Percentiles rank a stretch among this genome's conserved stretches.
Conservation (phyloP, 2,888 invertebrate species). For the Tillus elongatus region DNA sequence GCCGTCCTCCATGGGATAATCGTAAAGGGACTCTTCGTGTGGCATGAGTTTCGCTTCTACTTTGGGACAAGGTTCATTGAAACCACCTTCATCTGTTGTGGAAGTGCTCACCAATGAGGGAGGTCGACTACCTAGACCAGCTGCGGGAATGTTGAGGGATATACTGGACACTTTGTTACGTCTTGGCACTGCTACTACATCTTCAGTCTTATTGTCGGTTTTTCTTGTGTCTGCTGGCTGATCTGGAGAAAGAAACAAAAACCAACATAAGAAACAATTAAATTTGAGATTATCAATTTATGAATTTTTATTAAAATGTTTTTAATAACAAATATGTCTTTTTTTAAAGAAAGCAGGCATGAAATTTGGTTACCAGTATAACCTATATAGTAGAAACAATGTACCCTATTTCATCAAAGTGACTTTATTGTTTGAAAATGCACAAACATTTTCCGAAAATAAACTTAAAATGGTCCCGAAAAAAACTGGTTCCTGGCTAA, state of each 20-base stretch:
- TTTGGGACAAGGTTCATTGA: constrained; percentile 63
- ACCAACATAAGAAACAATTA: too few species aligned
- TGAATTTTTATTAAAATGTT: too few species aligned
- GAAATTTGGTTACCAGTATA: too few species aligned
- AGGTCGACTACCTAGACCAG: constrained; percentile 53
- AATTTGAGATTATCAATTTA: too few species aligned
- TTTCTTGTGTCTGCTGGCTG: constrained; percentile 27
- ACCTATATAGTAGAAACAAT: too few species aligned
- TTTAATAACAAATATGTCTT: too few species aligned
- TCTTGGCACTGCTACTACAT: constrained; percentile 37
- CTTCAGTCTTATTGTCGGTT: constrained; percentile 33
- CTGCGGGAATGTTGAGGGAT: constrained; percentile 54
- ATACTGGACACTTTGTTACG: constrained; percentile 52
- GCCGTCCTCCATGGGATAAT: constrained; percentile 30
- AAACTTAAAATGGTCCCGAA: too few species aligned
- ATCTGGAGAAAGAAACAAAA: constrained; percentile 24
- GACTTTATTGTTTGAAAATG: too few species aligned
- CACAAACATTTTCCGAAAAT: too few species aligned
- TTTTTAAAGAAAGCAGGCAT: too few species aligned
- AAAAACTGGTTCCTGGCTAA: too few species aligned
- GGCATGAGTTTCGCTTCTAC: constrained; percentile 49
- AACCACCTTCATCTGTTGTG: constrained; percentile 55
- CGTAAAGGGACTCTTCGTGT: constrained; percentile 33
- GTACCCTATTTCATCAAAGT: too few species aligned
- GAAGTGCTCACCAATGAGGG: constrained; percentile 59